These are phyloP conservation scores for Ooceraea biroi DNA, from an alignment of 1,140 invertebrate genomes.

Conservation along the genomic window DNA sequence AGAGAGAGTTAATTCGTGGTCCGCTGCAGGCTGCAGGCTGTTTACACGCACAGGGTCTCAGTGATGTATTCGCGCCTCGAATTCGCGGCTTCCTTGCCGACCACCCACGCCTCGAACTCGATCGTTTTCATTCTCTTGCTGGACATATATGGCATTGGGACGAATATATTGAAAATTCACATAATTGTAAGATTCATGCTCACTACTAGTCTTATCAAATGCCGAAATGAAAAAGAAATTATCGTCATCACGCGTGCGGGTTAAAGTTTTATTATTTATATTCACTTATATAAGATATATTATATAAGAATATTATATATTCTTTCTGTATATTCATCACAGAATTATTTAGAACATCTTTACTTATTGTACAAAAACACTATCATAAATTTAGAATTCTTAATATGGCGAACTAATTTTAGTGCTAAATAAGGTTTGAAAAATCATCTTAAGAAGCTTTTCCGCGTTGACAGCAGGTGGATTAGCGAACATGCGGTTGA, in stretches of 20 bases:
- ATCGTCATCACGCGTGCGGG: neutral
- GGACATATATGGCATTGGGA: neutral
- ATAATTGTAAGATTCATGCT: slow-evolving; percentile 29
- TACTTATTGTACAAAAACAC: neutral
- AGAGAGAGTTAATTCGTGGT: slow-evolving; percentile 69
- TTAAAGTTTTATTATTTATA: neutral
- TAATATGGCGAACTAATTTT: slow-evolving; percentile 42
- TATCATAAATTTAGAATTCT: slow-evolving; percentile 1
- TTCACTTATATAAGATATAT: no score
- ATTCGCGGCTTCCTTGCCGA: slow-evolving; percentile 62
- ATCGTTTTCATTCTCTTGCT: neutral
- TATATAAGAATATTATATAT: no score
- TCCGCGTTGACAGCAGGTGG: slow-evolving; percentile 43
- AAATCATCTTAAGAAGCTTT: slow-evolving; percentile 71
- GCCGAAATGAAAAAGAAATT: neutral
- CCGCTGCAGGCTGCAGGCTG: slow-evolving; percentile 63
- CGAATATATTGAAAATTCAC: slow-evolving; percentile 45
- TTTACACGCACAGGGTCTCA: slow-evolving; percentile 70
- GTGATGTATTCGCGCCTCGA: slow-evolving; percentile 72
- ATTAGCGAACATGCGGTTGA: slow-evolving; percentile 49
- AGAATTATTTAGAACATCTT: neutral
- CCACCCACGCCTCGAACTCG: slow-evolving; percentile 47
- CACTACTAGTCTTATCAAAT: slow-evolving; percentile 2
- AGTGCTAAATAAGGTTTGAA: slow-evolving; percentile 42
- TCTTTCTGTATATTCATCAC: neutral